phyloP scores from a whole-genome alignment of 2,113 vertebrate species.

The Atractosteus spatula region DNA sequence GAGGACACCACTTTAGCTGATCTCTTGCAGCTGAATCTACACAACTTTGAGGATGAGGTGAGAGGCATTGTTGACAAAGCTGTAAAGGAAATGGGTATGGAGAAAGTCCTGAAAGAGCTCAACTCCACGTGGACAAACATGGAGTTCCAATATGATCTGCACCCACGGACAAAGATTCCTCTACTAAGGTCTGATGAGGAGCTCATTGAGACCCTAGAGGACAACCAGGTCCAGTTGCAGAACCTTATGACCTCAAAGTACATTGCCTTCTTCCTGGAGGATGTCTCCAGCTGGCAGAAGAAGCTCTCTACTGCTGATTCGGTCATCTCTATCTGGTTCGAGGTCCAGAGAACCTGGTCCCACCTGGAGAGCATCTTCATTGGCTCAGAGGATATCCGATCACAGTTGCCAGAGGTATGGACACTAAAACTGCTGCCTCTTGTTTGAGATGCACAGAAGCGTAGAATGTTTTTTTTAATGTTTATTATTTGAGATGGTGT shows the following conservation, averaged over 20 bases:
- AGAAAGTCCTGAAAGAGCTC: conserved; percentile 75
- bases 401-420: conserved; percentile 86
- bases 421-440: too few species aligned
- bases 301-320: conserved; percentile 77
- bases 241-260: conserved; percentile 87
- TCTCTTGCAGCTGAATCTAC: conserved; percentile 83
- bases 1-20: conserved; percentile 76
- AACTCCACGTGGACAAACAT: conserved; percentile 75
- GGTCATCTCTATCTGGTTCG: conserved; percentile 85
- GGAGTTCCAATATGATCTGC: conserved; percentile 84
- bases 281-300: conserved; percentile 86
- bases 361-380: conserved; percentile 96
- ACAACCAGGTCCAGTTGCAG: conserved; percentile 95
- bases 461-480: too few species aligned
- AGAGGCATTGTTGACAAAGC: conserved; percentile 84
- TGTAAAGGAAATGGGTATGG: conserved; percentile 80
- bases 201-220: conserved; percentile 86
- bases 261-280: conserved; percentile 85
- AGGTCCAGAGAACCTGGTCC: conserved; percentile 86
- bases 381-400: conserved; percentile 87
- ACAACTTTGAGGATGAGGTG: conserved; percentile 87
- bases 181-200: conserved; percentile 78
- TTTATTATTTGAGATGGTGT: too few species aligned
- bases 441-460: too few species aligned
- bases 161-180: conserved; percentile 66